Conservation (phyloP, 2,113 vertebrate genomes). For the Neodon shergylaensis region DNA sequence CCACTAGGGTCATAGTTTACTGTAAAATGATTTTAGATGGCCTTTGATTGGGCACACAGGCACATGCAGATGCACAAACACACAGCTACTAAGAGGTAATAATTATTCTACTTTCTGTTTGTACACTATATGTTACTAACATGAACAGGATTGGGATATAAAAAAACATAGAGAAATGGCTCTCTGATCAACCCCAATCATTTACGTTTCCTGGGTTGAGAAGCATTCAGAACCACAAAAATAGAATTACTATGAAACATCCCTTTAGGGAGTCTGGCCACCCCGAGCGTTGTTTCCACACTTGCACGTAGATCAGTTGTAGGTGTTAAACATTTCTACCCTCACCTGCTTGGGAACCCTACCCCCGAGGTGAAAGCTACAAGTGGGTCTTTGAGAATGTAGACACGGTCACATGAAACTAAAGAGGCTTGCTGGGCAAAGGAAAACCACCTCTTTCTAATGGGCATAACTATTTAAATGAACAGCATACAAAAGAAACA, state of each 20-base stretch:
- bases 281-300: neutral
- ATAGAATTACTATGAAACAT: neutral
- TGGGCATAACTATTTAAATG: slow-evolving; percentile 34
- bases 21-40: neutral
- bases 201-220: neutral
- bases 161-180: neutral
- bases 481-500: slow-evolving; percentile 17
- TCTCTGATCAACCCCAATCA: neutral
- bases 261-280: slow-evolving; percentile 32
- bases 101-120: neutral
- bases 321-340: slow-evolving; percentile 31
- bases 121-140: neutral
- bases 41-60: neutral
- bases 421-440: slow-evolving; percentile 35
- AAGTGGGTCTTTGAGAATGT: slow-evolving; percentile 49
- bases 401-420: neutral
- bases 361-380: slow-evolving; percentile 49
- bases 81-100: neutral
- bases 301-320: slow-evolving; percentile 42
- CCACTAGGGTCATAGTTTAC: neutral
- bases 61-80: neutral
- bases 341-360: slow-evolving; percentile 44
- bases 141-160: neutral
- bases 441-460: neutral
- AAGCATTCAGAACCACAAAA: neutral